A percentile compares a stretch with the other conserved stretches of the same genome.
These are phyloP conservation scores for Aurelia sp. DNA, from an alignment of 30 jellyfish, hydroid and myxozoan species.

Conservation along the genomic window DNA sequence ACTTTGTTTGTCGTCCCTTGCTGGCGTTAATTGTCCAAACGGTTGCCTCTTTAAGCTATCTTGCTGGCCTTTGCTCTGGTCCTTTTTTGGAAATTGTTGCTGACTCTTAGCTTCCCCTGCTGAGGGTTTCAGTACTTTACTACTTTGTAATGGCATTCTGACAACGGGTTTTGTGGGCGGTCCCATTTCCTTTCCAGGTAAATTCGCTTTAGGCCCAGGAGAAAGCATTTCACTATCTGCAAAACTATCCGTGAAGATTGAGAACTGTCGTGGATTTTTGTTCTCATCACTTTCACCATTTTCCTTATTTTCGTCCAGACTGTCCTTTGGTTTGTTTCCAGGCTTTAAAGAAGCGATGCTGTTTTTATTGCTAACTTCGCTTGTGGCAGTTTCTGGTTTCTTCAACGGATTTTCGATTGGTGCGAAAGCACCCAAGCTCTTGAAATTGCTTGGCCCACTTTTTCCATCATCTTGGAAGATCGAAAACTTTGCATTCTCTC, in stretches of 20 bases:
- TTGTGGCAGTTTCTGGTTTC: not conserved
- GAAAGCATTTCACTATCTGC: constrained; percentile 9
- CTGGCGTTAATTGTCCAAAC: constrained; percentile 12
- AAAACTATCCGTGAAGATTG: constrained; percentile 15
- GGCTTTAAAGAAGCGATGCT: not conserved
- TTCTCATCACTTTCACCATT: not conserved
- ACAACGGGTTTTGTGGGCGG: too few species aligned
- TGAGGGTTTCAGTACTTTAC: too few species aligned
- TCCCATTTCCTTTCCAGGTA: not conserved
- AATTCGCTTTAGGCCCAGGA: not conserved
- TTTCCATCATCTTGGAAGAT: not conserved
- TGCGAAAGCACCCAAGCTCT: not conserved
- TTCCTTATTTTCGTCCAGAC: not conserved
- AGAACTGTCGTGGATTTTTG: not conserved
- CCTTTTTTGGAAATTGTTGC: too few species aligned
- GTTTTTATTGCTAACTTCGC: not conserved
- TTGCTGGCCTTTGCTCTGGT: not conserved
- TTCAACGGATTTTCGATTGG: constrained; percentile 2
- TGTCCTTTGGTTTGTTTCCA: not conserved
- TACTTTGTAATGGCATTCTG: too few species aligned
- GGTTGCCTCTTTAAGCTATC: constrained; percentile 24
- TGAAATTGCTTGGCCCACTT: not conserved
- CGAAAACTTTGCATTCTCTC: not conserved
- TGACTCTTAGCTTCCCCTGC: too few species aligned
- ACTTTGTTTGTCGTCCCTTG: constrained; percentile 4